A percentile compares a stretch with the other conserved stretches of the same genome.
Conservation (phyloP, 2,797 vertebrate genomes). For the Brachyalestes nurse region DNA sequence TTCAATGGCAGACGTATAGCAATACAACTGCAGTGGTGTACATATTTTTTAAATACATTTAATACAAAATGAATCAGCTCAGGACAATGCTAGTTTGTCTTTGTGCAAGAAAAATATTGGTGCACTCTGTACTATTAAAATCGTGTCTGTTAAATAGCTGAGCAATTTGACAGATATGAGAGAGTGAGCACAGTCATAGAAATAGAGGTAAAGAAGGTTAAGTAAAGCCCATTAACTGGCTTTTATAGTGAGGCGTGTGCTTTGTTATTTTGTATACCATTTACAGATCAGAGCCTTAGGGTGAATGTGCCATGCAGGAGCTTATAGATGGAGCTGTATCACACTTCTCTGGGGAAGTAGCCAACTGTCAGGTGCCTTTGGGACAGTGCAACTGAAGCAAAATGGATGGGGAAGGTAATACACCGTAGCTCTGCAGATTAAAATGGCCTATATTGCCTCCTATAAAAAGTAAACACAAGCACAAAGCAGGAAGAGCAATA, state of each 20-base stretch:
- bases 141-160: neutral
- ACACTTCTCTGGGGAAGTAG: neutral
- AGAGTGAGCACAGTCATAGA: slow-evolving; percentile 10
- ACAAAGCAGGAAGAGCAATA: slow-evolving; percentile 9
- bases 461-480: slow-evolving; percentile 12
- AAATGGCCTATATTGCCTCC: slow-evolving; percentile 10
- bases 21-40: slow-evolving; percentile 42
- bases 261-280: slow-evolving; percentile 47
- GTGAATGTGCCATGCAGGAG: neutral
- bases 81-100: neutral
- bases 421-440: slow-evolving; percentile 27
- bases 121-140: neutral
- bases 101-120: neutral
- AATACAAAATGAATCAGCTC: neutral
- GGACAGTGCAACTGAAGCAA: slow-evolving; percentile 20
- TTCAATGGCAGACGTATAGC: slow-evolving; percentile 51
- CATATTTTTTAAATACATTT: neutral
- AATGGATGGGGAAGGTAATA: slow-evolving; percentile 29
- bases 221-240: slow-evolving; percentile 7
- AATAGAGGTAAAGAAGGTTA: slow-evolving; percentile 9
- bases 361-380: slow-evolving; percentile 6
- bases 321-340: neutral
- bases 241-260: slow-evolving; percentile 1
- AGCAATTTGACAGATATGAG: slow-evolving; percentile 20
- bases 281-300: slow-evolving; percentile 32